Evolutionary conservation across 1,140 invertebrate genomes (phyloP).

Genomic region (Centruroides sculpturatus): DNA sequence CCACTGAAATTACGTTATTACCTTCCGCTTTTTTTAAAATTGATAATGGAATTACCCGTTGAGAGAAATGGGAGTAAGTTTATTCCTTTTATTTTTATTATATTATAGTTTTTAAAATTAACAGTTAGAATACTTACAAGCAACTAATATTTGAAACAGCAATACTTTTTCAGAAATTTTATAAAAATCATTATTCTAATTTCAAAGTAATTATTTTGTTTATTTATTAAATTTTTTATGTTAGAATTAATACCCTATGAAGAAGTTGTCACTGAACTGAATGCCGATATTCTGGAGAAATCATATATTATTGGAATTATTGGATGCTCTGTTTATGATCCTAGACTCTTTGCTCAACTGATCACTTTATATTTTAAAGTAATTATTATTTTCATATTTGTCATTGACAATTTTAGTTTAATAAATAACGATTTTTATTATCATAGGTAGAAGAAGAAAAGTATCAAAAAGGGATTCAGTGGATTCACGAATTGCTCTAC

Average conservation of each 20-base stretch:
- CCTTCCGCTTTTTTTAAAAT: slow-evolving; percentile 52
- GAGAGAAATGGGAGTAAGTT: slow-evolving; percentile 30
- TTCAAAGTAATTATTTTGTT: slow-evolving; percentile 22
- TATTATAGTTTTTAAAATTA: too few species aligned
- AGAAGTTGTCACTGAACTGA: slow-evolving; percentile 54
- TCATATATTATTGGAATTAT: too few species aligned
- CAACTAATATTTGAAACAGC: too few species aligned
- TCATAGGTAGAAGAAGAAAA: slow-evolving; percentile 55
- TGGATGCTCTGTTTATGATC: too few species aligned
- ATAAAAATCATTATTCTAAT: slow-evolving; percentile 22
- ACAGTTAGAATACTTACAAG: too few species aligned
- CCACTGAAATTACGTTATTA: slow-evolving; percentile 44
- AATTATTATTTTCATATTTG: too few species aligned
- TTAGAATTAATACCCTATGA: slow-evolving; percentile 33
- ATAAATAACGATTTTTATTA: too few species aligned
- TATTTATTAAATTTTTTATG: not conserved
- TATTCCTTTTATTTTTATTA: not conserved
- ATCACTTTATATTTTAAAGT: too few species aligned
- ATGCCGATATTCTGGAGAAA: slow-evolving; percentile 42
- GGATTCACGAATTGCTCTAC: slow-evolving; percentile 59
- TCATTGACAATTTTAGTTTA: too few species aligned
- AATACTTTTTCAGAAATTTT: not conserved
- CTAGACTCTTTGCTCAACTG: too few species aligned
- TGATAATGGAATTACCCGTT: slow-evolving; percentile 42
- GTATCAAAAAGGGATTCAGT: slow-evolving; percentile 55